A percentile compares a stretch with the other conserved stretches of the same genome.
Evolutionary conservation across 2,797 vertebrate genomes (phyloP).

Genomic region (Siniperca undulata): DNA sequence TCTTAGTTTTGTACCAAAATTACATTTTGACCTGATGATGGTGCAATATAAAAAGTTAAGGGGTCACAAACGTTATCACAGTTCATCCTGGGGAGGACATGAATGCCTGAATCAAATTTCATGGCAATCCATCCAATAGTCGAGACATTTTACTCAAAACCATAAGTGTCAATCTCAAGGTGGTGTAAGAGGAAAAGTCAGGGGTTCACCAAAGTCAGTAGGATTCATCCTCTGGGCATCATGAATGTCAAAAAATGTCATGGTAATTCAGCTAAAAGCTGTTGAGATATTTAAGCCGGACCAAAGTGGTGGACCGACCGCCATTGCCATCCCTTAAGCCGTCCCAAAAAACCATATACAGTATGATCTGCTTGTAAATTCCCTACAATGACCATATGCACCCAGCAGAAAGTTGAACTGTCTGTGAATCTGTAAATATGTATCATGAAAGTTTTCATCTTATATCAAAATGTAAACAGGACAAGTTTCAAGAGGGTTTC

Average conservation of each 20-base stretch:
- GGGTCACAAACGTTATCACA: neutral
- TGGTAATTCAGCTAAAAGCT: neutral
- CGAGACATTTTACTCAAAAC: conserved; percentile 3
- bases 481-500: conserved; percentile 2
- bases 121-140: neutral
- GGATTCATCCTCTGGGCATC: neutral
- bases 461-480: neutral
- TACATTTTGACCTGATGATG: neutral
- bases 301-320: neutral
- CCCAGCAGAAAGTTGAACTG: neutral
- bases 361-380: conserved; percentile 4
- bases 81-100: neutral
- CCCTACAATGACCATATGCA: neutral
- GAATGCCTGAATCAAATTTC: neutral
- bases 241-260: neutral
- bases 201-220: neutral
- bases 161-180: no score
- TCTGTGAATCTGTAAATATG: neutral
- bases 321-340: neutral
- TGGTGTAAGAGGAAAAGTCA: no score
- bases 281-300: neutral
- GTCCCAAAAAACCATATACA: neutral
- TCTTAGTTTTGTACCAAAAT: neutral
- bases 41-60: neutral
- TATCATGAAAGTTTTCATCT: neutral